These are phyloP conservation scores for Andrena haemorrhoa DNA, from an alignment of 2,888 invertebrate genomes.

Conservation along the genomic window DNA sequence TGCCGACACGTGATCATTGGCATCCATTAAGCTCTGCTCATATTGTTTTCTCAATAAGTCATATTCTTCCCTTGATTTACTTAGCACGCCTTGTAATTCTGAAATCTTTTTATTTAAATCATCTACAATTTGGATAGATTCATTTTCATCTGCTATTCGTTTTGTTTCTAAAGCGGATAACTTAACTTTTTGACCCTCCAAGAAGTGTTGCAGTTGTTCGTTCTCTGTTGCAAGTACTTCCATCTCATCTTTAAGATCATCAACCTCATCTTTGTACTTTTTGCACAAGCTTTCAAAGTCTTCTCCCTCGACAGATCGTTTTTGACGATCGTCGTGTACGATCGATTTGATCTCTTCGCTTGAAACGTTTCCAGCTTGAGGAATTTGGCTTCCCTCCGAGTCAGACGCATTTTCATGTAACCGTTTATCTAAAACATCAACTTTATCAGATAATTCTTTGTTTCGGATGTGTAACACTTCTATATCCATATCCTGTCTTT, in stretches of 20 bases:
- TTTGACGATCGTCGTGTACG: constrained; percentile 5
- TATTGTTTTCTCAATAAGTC: constrained; percentile 72
- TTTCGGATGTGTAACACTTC: constrained; percentile 90
- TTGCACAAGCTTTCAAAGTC: constrained; percentile 55
- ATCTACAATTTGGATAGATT: constrained; percentile 64
- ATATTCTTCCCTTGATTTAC: constrained; percentile 74
- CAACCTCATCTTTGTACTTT: constrained; percentile 82
- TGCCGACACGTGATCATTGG: constrained; percentile 74
- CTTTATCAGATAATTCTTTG: constrained; percentile 89
- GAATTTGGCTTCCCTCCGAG: not conserved
- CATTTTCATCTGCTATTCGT: constrained; percentile 54
- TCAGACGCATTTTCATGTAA: constrained; percentile 47
- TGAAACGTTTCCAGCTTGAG: not conserved
- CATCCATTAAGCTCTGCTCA: constrained; percentile 77
- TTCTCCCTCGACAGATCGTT: constrained; percentile 25
- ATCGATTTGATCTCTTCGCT: not conserved
- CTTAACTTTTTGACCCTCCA: constrained; percentile 86
- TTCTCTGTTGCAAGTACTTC: constrained; percentile 88
- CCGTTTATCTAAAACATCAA: constrained; percentile 85
- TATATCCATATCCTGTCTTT: constrained; percentile 92
- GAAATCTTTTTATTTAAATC: constrained; percentile 70
- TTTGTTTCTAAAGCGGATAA: constrained; percentile 74
- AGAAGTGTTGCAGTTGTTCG: constrained; percentile 87
- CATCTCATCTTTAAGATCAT: constrained; percentile 86
- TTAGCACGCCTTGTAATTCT: constrained; percentile 65